Conservation (phyloP, 2,797 vertebrate species). For the Apodemus agrarius region DNA sequence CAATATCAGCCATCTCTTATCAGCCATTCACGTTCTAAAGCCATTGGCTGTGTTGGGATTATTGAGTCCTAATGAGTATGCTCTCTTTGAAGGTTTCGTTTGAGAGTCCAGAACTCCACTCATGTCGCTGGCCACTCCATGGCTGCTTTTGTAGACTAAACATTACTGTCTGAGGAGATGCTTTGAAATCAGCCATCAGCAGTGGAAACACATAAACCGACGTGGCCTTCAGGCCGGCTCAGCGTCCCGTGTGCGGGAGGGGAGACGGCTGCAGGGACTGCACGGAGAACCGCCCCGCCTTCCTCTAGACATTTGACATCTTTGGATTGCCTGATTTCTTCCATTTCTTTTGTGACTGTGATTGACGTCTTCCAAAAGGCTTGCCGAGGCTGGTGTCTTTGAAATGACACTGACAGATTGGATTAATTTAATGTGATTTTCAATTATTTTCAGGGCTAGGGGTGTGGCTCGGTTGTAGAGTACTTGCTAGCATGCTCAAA, state of each 20-base stretch:
- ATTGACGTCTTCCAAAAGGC: constrained; percentile 56
- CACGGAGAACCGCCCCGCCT: background rate
- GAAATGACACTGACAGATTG: constrained; percentile 20
- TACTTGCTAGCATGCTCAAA: background rate
- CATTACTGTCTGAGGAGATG: constrained; percentile 34
- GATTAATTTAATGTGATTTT: constrained; percentile 41
- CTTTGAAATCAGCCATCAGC: constrained; percentile 31
- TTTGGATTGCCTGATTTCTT: constrained; percentile 46
- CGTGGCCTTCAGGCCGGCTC: constrained; percentile 2
- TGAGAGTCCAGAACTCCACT: constrained; percentile 52
- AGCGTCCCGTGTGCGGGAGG: background rate
- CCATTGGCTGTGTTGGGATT: constrained; percentile 43
- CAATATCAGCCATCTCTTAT: background rate
- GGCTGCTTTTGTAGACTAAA: constrained; percentile 34
- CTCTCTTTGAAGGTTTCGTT: constrained; percentile 52
- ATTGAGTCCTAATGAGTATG: background rate
- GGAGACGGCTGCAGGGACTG: background rate
- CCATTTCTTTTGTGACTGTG: constrained; percentile 21
- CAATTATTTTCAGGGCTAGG: background rate
- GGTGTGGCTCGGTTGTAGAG: background rate
- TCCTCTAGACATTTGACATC: background rate
- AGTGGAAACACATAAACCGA: constrained; percentile 5
- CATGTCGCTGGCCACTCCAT: background rate
- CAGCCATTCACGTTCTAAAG: background rate
- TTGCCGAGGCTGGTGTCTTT: constrained; percentile 33